Percentiles rank a stretch among this genome's conserved stretches.
Conservation (phyloP, 2,888 invertebrate species). For the Dolichopus griseipennis region DNA sequence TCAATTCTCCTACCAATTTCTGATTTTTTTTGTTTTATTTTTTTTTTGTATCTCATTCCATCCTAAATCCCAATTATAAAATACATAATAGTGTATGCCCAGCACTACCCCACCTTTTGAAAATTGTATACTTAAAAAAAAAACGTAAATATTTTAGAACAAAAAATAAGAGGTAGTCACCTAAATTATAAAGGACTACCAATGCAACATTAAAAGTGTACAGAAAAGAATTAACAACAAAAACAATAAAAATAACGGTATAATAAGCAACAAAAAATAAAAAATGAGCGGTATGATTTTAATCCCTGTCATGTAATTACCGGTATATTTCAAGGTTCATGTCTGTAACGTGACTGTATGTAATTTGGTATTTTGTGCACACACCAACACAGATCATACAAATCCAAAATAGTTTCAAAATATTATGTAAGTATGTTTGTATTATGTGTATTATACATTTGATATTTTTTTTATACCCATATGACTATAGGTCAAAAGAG, state of each 20-base stretch:
- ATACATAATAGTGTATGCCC: no score
- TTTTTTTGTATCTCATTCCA: background rate
- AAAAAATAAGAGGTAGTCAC: background rate
- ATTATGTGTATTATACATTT: no score
- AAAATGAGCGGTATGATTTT: background rate
- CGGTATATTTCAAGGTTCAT: constrained; percentile 3
- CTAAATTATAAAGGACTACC: background rate
- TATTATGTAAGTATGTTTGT: no score
- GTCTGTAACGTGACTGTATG: background rate
- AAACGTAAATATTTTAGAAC: background rate
- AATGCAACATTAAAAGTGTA: background rate
- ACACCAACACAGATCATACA: background rate
- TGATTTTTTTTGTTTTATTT: background rate
- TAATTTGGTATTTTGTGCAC: background rate
- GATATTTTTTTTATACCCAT: no score
- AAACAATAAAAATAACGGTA: background rate
- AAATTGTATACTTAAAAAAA: background rate
- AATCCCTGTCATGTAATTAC: constrained; percentile 4
- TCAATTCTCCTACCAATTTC: background rate
- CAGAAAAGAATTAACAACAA: background rate
- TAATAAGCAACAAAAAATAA: background rate
- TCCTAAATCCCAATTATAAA: background rate
- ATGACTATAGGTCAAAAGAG: no score
- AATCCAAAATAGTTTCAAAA: background rate
- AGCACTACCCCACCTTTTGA: background rate